phyloP scores from a whole-genome alignment of 2,888 invertebrate species.

The Lissonota sp. region DNA sequence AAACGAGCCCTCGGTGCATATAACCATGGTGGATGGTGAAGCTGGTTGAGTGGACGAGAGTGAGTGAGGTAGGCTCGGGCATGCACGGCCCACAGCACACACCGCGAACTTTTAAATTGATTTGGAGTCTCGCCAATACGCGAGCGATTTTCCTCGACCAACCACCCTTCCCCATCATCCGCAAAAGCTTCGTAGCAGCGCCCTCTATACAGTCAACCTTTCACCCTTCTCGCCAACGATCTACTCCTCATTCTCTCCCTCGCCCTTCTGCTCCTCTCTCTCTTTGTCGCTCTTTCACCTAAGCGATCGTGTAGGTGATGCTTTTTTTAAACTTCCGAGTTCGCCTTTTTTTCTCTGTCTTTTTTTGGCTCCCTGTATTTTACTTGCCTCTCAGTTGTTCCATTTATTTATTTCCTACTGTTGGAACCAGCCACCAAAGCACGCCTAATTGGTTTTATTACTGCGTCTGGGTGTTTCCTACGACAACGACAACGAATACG shows the following conservation, averaged over 20 bases:
- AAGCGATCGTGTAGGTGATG: conserved; percentile 50
- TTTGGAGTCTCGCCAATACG: conserved; percentile 82
- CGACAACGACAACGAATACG: conserved; percentile 57
- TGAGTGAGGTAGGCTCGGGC: conserved; percentile 35
- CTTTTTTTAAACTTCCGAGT: conserved; percentile 23
- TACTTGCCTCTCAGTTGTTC: conserved; percentile 63
- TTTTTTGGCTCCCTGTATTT: conserved; percentile 47
- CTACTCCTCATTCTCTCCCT: conserved; percentile 34
- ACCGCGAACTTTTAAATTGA: conserved; percentile 82
- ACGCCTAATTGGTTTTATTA: conserved; percentile 82
- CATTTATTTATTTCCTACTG: conserved; percentile 64
- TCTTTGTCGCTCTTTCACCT: conserved; percentile 44
- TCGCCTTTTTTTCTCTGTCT: too few relatives aligned
- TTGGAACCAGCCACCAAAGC: conserved; percentile 64
- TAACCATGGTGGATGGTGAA: conserved; percentile 15
- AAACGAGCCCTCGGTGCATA: conserved; percentile 34
- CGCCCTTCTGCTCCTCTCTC: conserved; percentile 47
- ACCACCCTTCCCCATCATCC: conserved; percentile 57
- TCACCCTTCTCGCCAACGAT: conserved; percentile 59
- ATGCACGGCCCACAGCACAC: conserved; percentile 55
- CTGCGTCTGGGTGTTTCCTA: conserved; percentile 66
- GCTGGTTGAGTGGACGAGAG: conserved; percentile 31
- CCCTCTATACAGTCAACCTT: conserved; percentile 56
- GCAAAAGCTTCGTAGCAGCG: conserved; percentile 64
- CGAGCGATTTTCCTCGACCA: conserved; percentile 75